Conservation (phyloP, 2,888 invertebrate species). For the Auanema freiburgensis region DNA sequence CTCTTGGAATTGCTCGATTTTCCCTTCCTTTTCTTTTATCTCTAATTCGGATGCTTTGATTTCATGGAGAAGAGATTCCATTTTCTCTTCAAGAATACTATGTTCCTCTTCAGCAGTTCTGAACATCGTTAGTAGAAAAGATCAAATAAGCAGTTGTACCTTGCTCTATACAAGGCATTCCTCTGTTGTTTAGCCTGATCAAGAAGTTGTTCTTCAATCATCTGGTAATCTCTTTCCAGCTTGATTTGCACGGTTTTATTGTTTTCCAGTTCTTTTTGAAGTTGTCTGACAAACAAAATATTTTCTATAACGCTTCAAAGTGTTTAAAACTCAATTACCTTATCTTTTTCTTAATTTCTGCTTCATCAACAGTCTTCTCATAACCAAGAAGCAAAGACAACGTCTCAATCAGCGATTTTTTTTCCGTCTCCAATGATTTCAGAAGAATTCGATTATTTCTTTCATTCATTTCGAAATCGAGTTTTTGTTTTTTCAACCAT, state of each 20-base stretch:
- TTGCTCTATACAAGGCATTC: conserved; percentile 37
- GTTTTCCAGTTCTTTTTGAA: conserved; percentile 8
- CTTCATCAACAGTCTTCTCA: conserved; percentile 28
- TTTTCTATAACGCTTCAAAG: background rate
- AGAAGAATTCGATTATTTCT: conserved; percentile 30
- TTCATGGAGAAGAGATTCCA: conserved; percentile 16
- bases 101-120: conserved; percentile 36
- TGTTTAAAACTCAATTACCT: conserved; percentile 7
- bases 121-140: no score
- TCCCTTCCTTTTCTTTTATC: conserved; percentile 20
- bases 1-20: conserved; percentile 31
- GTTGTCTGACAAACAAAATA: background rate
- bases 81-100: conserved; percentile 15
- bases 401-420: conserved; percentile 30
- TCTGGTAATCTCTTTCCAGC: conserved; percentile 4
- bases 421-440: conserved; percentile 38
- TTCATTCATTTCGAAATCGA: conserved; percentile 29
- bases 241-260: conserved; percentile 1
- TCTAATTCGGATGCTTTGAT: conserved; percentile 12
- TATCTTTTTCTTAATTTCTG: conserved; percentile 27
- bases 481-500: conserved; percentile 28
- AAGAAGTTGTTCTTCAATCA: conserved; percentile 27
- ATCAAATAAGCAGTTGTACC: no score
- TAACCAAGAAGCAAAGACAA: conserved; percentile 29
- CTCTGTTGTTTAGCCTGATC: conserved; percentile 42